phyloP scores from a whole-genome alignment of 2,113 vertebrate genomes.

The Toxotes jaculatrix region DNA sequence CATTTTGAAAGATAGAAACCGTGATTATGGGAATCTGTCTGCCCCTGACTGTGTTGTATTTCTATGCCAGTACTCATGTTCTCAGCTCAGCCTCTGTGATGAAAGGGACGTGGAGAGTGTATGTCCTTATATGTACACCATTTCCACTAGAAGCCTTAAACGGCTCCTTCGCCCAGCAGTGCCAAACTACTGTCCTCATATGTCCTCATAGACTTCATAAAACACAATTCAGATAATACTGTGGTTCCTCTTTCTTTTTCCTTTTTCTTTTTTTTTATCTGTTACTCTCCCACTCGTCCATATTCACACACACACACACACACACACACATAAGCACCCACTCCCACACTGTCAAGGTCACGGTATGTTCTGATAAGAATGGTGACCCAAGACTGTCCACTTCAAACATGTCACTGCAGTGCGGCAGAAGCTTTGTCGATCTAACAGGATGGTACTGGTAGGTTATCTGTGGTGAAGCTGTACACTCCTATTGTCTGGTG shows the following conservation, averaged over 20 bases:
- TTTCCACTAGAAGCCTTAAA: constrained; percentile 26
- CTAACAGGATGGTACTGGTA: not conserved
- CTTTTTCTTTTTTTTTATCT: not conserved
- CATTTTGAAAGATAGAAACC: not conserved
- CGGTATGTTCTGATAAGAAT: not conserved
- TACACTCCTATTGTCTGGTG: constrained; percentile 37
- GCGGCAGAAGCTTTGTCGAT: not conserved
- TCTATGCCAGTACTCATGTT: not conserved
- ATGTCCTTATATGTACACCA: constrained; percentile 41
- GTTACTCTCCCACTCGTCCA: not conserved
- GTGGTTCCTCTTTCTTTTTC: not conserved
- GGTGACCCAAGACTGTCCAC: not conserved
- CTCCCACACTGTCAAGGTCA: not conserved
- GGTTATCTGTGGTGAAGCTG: constrained; percentile 24
- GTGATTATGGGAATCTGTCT: not conserved
- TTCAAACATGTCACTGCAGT: constrained; percentile 9
- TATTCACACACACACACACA: too few species aligned
- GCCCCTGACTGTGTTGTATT: not conserved
- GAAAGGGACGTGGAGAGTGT: not conserved
- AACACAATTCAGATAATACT: not conserved
- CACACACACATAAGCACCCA: not conserved
- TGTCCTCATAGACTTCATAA: constrained; percentile 11
- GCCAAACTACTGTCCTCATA: constrained; percentile 16
- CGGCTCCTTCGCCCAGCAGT: not conserved
- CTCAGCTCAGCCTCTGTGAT: not conserved